A percentile compares a stretch with the other conserved stretches of the same genome.
Conservation (phyloP, 2,113 vertebrate species). For the Glaucomys volans region DNA sequence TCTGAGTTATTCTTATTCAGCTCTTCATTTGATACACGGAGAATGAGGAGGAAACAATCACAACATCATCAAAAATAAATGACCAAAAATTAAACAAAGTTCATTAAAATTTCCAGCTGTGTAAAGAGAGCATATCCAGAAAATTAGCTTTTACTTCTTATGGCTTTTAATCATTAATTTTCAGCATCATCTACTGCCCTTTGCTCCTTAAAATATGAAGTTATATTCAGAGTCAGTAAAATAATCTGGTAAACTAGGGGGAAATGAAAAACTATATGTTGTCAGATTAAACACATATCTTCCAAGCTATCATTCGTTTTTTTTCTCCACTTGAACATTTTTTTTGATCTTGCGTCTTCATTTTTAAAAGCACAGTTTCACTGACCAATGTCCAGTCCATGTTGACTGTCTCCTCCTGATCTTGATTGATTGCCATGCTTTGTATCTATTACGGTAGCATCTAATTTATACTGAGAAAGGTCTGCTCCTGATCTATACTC, state of each 20-base stretch:
- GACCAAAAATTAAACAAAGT: background rate
- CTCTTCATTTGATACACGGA: background rate
- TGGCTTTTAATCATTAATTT: constrained; percentile 18
- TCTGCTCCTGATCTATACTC: constrained; percentile 94
- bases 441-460: constrained; percentile 85
- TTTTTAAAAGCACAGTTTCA: constrained; percentile 91
- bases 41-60: background rate
- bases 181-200: background rate
- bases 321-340: constrained; percentile 85
- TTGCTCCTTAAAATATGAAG: constrained; percentile 41
- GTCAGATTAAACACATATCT: constrained; percentile 94
- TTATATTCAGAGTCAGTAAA: background rate
- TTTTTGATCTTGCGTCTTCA: constrained; percentile 82
- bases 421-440: constrained; percentile 84
- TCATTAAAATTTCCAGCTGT: constrained; percentile 6
- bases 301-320: constrained; percentile 91
- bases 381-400: constrained; percentile 95
- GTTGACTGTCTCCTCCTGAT: constrained; percentile 88
- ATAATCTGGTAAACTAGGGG: background rate
- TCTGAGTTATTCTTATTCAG: background rate
- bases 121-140: background rate
- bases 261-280: background rate
- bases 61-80: constrained; percentile 10
- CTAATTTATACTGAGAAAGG: constrained; percentile 91
- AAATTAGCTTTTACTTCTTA: constrained; percentile 17